phyloP scores from a whole-genome alignment of 2,113 vertebrate genomes.

The Tichodroma muraria region DNA sequence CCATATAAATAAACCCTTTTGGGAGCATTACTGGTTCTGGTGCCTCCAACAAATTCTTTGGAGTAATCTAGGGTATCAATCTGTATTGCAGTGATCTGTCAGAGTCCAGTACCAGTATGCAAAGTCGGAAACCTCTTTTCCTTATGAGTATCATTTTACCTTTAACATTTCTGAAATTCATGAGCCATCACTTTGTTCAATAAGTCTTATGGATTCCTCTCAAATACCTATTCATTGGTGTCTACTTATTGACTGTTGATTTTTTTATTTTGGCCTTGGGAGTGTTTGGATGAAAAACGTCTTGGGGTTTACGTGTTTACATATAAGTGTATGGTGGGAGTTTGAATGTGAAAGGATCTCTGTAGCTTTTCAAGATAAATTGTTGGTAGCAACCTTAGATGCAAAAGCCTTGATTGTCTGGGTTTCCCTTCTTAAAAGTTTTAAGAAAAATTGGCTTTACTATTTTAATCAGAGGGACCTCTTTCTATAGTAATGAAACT shows the following conservation, averaged over 20 bases:
- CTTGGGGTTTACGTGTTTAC: background rate
- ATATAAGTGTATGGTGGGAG: fast-evolving
- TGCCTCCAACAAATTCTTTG: background rate
- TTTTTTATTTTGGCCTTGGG: background rate
- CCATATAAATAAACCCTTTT: background rate
- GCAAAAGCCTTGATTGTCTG: background rate
- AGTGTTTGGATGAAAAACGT: background rate
- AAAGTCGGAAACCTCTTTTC: background rate
- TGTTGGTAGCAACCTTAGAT: background rate
- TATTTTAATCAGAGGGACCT: background rate
- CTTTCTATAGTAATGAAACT: background rate
- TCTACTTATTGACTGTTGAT: background rate
- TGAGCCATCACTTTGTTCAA: background rate
- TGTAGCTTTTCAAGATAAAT: background rate
- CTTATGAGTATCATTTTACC: background rate
- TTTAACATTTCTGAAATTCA: background rate
- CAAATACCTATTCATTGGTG: background rate
- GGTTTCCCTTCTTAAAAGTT: background rate
- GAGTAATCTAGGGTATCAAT: background rate
- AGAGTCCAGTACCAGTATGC: background rate
- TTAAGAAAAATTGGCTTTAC: background rate
- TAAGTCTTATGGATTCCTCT: background rate
- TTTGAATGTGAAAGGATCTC: background rate
- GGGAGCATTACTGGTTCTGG: background rate
- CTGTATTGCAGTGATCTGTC: background rate